Base-by-base conservation (phyloP, 35 echinoderm and acorn worm species). In the Heliocidaris erythrogramma region DNA sequence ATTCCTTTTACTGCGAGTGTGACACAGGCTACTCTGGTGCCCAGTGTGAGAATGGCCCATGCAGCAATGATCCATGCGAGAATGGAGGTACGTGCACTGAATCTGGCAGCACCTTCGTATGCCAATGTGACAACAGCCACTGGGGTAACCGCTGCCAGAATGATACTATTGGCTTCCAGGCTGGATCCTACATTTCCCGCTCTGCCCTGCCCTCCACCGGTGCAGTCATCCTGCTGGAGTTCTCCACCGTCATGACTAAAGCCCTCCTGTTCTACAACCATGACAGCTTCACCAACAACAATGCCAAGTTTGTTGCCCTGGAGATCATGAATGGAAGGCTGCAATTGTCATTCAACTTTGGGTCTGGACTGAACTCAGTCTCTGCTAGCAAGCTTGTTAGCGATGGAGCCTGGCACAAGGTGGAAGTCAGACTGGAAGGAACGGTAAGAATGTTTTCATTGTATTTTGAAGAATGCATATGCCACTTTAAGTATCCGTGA, bases 211-310 rank as follows among this genome's bases (percentile, higher is more conserved):
- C 52, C 9, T 17, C 60, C 10, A 48, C 30, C 5, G 92, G 88
- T 48, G 96, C 95, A 88, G 88, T 94, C 32, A 88, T 99, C 49
- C 92, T 94, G 32, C 92, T 99, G 49, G 95, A 99, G 49, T 96
- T 99, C 86, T 90, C 98, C 16, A 99, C 97, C 35, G 93, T 95
- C 30, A 92, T 87, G 13, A 60, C 96, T 8, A 95, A 97, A 53
- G 94, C 96, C 32, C 95, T 99, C 24, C 92, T 99, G 87, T 17
- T 97, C 16, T 99, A 97, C 95, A 99, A 99, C 94, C 98, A 99
- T 85, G 98, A 99, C 69, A 96, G 97, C 13, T 94, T 84, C 21
- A 93, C 96, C 27, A 32, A 94, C 59, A 84, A 88, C 52, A 90
- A 91, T 47, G 93, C 97, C n/a, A 94, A 97, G 31, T 99, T 99